Evolutionary conservation across 2,113 vertebrate genomes (phyloP), one percentile per base, ranked within the genome.

Genomic region (Odocoileus virginianus): DNA sequence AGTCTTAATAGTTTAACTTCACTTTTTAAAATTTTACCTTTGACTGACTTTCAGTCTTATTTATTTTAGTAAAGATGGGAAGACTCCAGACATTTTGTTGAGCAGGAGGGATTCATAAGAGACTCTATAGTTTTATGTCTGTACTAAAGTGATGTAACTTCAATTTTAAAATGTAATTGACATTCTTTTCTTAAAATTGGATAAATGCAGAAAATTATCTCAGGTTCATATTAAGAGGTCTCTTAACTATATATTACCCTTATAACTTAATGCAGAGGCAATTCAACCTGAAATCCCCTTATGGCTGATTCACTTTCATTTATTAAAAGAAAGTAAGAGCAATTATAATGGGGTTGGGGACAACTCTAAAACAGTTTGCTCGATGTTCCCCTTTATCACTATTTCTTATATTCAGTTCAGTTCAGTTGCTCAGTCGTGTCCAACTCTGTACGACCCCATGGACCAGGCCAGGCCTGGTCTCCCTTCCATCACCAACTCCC

Each of bases 131-230:
- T 94, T 96, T 86, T 86, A 52, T 83, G 21, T 94, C 15, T 81
- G 13, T 78, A 25, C 27, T 16, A 40, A 67, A 43, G 58, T 57
- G 2, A 86, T 15, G 30, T 10, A 60, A 82, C 36, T 91, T 97
- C 94, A 96, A 61, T 96, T 98, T 98, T 92, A 84, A 92, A 93
- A 98, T 97, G 43, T 97, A 93, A 93, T 85, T 94, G 64, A 97
- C 43, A 96, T 28, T 93, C 25, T 92, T 95, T 97, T 98, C 96
- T 94, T 60, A 15, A 90, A 91, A 87, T 97, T 40, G 88, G 82
- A 97, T 97, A 98, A 98, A 97, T 95, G 93, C 64, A 96, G 58
- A 92, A 96, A 97, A 96, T 86, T 27, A 61, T 79, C 81, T 92
- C 52, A 89, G 97, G 28, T 87, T 92, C 47, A 60, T 74, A 87